phyloP scores from a whole-genome alignment of 2,888 invertebrate genomes.

The Diogma glabrata region DNA sequence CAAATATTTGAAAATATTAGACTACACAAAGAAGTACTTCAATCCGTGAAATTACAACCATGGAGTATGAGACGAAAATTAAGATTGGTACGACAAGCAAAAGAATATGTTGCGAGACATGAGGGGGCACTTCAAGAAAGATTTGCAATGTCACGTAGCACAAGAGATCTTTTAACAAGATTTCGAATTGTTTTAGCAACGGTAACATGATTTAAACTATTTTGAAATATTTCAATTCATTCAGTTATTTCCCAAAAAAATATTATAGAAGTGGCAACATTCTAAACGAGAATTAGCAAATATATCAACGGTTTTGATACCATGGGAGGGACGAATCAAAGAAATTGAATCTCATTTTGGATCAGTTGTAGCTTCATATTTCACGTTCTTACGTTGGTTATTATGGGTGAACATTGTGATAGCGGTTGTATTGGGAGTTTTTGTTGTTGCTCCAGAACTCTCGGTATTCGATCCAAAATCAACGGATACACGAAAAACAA shows the following conservation, averaged over 20 bases:
- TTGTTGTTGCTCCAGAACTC: slow-evolving; percentile 87
- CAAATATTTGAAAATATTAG: slow-evolving; percentile 84
- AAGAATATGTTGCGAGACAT: slow-evolving; percentile 76
- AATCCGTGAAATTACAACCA: slow-evolving; percentile 75
- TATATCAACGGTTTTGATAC: slow-evolving; percentile 74
- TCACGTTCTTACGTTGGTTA: slow-evolving; percentile 91
- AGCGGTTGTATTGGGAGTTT: slow-evolving; percentile 68
- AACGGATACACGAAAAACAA: slow-evolving; percentile 62
- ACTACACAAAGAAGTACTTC: slow-evolving; percentile 82
- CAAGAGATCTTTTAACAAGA: slow-evolving; percentile 72
- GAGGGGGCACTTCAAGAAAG: slow-evolving; percentile 83
- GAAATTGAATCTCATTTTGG: slow-evolving; percentile 97
- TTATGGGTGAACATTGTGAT: slow-evolving; percentile 94
- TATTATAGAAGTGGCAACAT: slow-evolving; percentile 75
- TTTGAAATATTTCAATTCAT: slow-evolving; percentile 2
- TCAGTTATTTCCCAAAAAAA: too few relatives aligned
- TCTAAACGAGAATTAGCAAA: slow-evolving; percentile 76
- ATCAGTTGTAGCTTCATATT: slow-evolving; percentile 95
- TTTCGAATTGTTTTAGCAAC: slow-evolving; percentile 69
- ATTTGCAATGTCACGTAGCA: slow-evolving; percentile 78
- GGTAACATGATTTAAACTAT: too few relatives aligned
- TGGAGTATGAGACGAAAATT: slow-evolving; percentile 74
- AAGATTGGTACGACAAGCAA: slow-evolving; percentile 68
- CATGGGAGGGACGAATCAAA: slow-evolving; percentile 94
- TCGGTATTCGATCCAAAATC: slow-evolving; percentile 46